Conservation (phyloP, 1,140 invertebrate genomes). For the Orchestia grillus region DNA sequence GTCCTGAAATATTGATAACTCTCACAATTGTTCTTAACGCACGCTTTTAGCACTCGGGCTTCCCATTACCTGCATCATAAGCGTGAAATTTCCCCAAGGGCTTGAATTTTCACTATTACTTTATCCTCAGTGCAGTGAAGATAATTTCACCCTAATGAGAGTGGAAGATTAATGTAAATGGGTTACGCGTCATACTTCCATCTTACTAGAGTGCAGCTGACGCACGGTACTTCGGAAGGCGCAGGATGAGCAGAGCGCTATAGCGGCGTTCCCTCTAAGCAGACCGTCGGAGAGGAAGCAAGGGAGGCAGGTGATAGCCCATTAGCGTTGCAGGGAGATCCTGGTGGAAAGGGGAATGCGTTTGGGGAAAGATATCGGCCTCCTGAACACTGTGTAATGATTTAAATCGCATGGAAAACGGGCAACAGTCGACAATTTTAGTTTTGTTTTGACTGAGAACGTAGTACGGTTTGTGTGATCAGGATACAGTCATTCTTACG, state of each 20-base stretch:
- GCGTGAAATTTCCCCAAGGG: background rate
- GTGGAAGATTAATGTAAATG: too few species aligned
- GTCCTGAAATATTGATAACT: too few species aligned
- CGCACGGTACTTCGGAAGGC: background rate
- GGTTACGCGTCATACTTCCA: too few species aligned
- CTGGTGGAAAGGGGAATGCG: background rate
- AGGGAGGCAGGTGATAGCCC: background rate
- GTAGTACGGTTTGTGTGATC: too few species aligned
- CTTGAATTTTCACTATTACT: background rate
- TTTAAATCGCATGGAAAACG: background rate
- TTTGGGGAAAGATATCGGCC: background rate
- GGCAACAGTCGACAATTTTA: background rate
- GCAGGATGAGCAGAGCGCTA: background rate
- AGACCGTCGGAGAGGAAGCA: background rate
- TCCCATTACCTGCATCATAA: background rate
- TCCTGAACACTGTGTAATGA: background rate
- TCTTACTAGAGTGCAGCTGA: background rate
- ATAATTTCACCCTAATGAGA: too few species aligned
- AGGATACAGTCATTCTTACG: too few species aligned
- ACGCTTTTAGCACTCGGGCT: too few species aligned
- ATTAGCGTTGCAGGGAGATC: background rate
- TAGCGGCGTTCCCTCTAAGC: background rate
- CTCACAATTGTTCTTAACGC: too few species aligned
- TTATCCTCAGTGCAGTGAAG: too few species aligned
- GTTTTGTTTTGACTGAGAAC: too few species aligned